These are phyloP conservation scores for Danionella dracula DNA, from an alignment of 2,797 vertebrate species.

Conservation along the genomic window DNA sequence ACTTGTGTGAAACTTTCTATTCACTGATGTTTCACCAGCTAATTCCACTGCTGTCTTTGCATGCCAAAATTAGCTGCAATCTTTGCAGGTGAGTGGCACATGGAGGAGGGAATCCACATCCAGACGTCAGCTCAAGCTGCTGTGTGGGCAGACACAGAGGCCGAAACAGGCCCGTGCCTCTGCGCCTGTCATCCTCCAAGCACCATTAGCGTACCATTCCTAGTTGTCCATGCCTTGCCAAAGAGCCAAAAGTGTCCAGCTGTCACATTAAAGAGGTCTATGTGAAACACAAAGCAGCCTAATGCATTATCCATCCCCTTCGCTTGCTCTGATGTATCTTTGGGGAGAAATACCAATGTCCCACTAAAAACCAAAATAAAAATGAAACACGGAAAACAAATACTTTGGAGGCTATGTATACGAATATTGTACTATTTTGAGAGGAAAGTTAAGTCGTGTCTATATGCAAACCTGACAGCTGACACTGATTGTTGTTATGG, in stretches of 20 bases:
- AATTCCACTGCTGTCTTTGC: slow-evolving; percentile 40
- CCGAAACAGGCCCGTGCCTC: slow-evolving; percentile 25
- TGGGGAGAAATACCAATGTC: slow-evolving; percentile 17
- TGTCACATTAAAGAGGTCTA: slow-evolving; percentile 35
- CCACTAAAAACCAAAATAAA: neutral
- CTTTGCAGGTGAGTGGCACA: slow-evolving; percentile 43
- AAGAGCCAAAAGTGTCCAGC: slow-evolving; percentile 32
- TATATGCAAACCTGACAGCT: too few species aligned
- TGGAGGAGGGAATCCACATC: slow-evolving; percentile 21
- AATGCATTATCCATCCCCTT: slow-evolving; percentile 22
- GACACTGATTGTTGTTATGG: too few species aligned
- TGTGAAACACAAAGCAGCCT: slow-evolving; percentile 13
- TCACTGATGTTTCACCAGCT: slow-evolving; percentile 21
- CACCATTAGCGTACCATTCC: slow-evolving; percentile 40
- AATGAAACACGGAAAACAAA: too few species aligned
- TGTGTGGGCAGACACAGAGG: slow-evolving; percentile 37
- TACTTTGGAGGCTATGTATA: too few species aligned
- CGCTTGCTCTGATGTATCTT: slow-evolving; percentile 37
- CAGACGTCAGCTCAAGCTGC: slow-evolving; percentile 32
- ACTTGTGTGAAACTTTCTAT: neutral
- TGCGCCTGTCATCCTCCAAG: slow-evolving; percentile 37
- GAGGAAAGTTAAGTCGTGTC: too few species aligned
- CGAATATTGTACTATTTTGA: too few species aligned
- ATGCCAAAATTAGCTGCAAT: slow-evolving; percentile 44
- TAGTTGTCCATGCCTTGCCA: slow-evolving; percentile 20